Conservation (phyloP, 2,113 vertebrate species). For the Baryphthengus martii region DNA sequence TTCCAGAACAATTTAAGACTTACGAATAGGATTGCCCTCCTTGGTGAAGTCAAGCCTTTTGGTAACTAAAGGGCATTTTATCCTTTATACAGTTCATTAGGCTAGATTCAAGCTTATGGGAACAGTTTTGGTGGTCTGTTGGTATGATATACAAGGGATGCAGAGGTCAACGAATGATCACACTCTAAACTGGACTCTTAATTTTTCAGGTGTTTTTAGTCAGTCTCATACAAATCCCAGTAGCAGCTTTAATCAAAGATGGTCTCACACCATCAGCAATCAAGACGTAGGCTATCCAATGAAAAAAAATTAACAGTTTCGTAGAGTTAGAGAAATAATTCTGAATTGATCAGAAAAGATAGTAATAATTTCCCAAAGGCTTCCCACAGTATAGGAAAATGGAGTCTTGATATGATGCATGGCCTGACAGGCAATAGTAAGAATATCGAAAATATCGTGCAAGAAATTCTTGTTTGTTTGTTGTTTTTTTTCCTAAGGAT, state of each 20-base stretch:
- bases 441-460: neutral
- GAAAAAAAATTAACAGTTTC: neutral
- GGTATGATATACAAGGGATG: neutral
- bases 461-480: neutral
- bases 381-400: neutral
- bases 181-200: neutral
- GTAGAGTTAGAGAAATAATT: neutral
- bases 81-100: neutral
- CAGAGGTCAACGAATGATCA: neutral
- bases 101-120: neutral
- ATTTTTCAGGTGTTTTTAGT: neutral
- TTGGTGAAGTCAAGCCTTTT: neutral
- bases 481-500: neutral
- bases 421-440: neutral
- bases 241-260: neutral
- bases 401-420: neutral
- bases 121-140: neutral
- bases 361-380: neutral
- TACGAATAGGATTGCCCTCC: neutral
- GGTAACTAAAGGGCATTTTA: neutral
- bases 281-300: neutral
- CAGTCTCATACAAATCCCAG: neutral
- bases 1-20: neutral
- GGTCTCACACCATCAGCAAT: neutral
- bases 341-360: neutral